Conservation (phyloP, 2,888 invertebrate genomes). For the Glyphotaelius pellucidus region DNA sequence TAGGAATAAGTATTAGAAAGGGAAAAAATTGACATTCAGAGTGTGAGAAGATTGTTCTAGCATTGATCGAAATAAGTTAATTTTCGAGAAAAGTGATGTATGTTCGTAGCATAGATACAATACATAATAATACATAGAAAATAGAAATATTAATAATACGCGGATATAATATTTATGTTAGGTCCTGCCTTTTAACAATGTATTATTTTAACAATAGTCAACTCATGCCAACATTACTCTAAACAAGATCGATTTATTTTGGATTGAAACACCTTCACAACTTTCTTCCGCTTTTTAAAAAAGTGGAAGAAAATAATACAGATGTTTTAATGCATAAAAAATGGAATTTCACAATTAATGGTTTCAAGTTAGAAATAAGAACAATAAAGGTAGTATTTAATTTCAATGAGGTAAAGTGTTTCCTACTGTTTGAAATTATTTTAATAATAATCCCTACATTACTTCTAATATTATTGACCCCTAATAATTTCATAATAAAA, state of each 20-base stretch:
- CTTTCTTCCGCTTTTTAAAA: no score
- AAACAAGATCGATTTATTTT: neutral
- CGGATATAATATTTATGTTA: neutral
- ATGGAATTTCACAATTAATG: no score
- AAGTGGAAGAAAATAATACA: no score
- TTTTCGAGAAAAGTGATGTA: neutral
- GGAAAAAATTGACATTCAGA: neutral
- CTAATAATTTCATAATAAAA: slow-evolving; percentile 17
- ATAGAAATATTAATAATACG: neutral
- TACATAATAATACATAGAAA: neutral
- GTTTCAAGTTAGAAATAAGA: neutral
- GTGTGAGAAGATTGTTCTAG: neutral
- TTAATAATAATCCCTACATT: neutral
- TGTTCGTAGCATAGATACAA: neutral
- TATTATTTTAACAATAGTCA: neutral
- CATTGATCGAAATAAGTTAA: neutral
- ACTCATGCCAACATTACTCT: neutral
- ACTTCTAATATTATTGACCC: neutral
- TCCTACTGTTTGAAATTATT: neutral
- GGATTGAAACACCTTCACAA: no score
- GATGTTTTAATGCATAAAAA: no score
- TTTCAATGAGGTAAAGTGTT: slow-evolving; percentile 20
- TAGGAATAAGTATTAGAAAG: neutral
- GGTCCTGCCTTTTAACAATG: slow-evolving; percentile 35
- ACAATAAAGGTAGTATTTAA: neutral